Evolutionary conservation across 2,113 vertebrate species (phyloP), one percentile per base, ranked within the genome.

Genomic region (Apeltes quadracus): DNA sequence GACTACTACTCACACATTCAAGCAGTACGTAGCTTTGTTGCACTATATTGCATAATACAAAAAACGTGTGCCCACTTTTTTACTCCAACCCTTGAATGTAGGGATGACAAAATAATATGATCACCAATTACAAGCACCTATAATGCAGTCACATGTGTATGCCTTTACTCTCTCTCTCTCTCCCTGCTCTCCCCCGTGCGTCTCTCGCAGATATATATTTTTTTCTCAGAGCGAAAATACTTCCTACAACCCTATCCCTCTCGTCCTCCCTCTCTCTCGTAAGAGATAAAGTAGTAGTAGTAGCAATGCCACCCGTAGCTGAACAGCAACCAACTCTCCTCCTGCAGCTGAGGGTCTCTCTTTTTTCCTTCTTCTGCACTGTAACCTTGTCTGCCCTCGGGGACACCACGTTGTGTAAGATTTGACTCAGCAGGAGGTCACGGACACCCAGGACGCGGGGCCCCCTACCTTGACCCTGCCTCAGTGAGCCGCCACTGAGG

Each of bases 401-500:
- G 59, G 25, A 59, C 58, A 27, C 67, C 58, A 36, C 66, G 3
- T 16, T 22, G 79, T 38, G 51, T 48, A 72, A 54, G 71, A 61
- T 72, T 61, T 32, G 41, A 56, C 18, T n/a, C 23, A 13, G 53
- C 41, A 34, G 54, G 27, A 11, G 13, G 66, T 66, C 51, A 14
- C 7, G 20, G 83, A 57, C 70, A 9, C 70, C 70, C 27, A 1
- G 46, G 62, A 75, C 81, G 39, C 81, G 39, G 9, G 44, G 46
- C 1, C 81, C 79, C 79, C 29, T 77, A 82, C 71, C 76, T 80
- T 13, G 77, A 83, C 56, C 70, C 80, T 57, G 23, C 74, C 48
- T 48, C 56, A 51, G 76, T 62, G 80, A 88, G 85, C 76, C 22
- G 79, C 75, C 41, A 62, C 79, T 86, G 82, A 91, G 87, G 91